phyloP scores from a whole-genome alignment of 2,113 vertebrate genomes.

The Conger conger region DNA sequence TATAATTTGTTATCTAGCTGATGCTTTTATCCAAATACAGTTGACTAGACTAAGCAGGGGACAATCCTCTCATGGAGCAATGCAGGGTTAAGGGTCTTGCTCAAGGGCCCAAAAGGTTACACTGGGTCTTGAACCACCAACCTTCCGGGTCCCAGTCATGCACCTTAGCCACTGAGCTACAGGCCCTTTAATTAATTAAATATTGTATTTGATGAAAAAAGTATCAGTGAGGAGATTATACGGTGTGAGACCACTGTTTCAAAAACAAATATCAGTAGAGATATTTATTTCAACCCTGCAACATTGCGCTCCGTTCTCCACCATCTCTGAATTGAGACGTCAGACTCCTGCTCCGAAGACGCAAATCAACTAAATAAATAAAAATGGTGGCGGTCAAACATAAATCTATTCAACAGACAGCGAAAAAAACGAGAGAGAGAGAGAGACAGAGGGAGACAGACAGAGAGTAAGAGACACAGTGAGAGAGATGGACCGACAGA shows the following conservation, averaged over 20 bases:
- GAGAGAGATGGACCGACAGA: too few species aligned
- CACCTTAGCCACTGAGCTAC: too few species aligned
- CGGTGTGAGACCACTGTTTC: background rate
- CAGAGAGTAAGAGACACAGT: too few species aligned
- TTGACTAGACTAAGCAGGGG: too few species aligned
- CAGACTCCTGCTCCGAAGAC: background rate
- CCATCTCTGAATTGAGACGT: background rate
- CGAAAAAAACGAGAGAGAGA: background rate
- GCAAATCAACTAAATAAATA: background rate
- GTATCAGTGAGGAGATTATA: background rate
- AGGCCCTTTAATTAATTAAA: background rate
- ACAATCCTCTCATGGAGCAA: too few species aligned
- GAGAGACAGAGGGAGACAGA: too few species aligned
- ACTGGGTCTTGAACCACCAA: too few species aligned
- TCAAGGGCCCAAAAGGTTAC: too few species aligned
- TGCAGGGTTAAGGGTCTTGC: too few species aligned
- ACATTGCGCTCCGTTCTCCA: background rate
- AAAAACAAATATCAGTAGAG: background rate
- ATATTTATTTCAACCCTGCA: background rate
- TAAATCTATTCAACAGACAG: background rate
- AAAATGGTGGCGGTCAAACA: background rate
- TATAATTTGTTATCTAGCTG: too few species aligned
- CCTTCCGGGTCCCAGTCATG: too few species aligned
- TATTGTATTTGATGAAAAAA: background rate
- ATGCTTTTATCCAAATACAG: too few species aligned